Evolutionary conservation across 2,888 invertebrate genomes (phyloP).

Genomic region (Cantharis nigra): DNA sequence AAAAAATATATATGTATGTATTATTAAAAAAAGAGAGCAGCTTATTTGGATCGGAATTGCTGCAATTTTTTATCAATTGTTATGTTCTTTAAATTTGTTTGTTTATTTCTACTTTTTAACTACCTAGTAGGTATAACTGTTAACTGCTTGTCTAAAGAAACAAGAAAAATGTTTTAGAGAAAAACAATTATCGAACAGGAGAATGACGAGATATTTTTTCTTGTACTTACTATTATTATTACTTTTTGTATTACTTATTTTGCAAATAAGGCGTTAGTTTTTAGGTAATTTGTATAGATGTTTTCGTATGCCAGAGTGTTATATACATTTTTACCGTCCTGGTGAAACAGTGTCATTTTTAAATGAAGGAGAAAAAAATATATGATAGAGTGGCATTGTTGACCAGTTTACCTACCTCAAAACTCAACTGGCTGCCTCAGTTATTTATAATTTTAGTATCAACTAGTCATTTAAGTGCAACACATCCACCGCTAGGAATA

Average conservation of each 20-base stretch:
- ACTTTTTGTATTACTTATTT: conserved; percentile 40
- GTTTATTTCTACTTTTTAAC: conserved; percentile 29
- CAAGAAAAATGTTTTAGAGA: conserved; percentile 26
- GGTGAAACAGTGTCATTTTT: conserved; percentile 27
- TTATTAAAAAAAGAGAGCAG: conserved; percentile 8
- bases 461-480: conserved; percentile 39
- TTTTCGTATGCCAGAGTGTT: conserved; percentile 37
- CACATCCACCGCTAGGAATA: conserved; percentile 34
- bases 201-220: conserved; percentile 37
- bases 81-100: conserved; percentile 32
- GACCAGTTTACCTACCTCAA: conserved; percentile 30
- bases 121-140: conserved; percentile 18
- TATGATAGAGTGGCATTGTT: conserved; percentile 10
- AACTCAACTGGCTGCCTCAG: conserved; percentile 42
- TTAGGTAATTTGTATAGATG: conserved; percentile 27
- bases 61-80: conserved; percentile 30
- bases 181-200: conserved; percentile 10
- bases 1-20: not conserved
- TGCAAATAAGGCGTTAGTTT: conserved; percentile 31
- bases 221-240: conserved; percentile 42
- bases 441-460: conserved; percentile 33
- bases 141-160: conserved; percentile 27
- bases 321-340: conserved; percentile 38
- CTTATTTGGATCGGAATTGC: conserved; percentile 25
- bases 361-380: not conserved